Evolutionary conservation across 1,140 invertebrate genomes (phyloP), one percentile per base, ranked within the genome.

Genomic region (Samia ricini): DNA sequence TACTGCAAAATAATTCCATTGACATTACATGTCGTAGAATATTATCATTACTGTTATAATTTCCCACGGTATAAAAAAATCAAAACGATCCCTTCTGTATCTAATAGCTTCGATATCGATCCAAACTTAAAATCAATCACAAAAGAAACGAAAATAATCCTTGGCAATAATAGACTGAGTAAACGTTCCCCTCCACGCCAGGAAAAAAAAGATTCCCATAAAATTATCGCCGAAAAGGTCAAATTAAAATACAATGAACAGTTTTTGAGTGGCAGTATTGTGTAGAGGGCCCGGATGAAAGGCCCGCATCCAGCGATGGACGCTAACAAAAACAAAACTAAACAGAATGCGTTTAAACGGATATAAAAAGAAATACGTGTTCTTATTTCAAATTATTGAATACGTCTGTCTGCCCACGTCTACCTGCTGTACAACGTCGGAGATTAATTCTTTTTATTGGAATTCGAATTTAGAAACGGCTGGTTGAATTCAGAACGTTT

Each of bases 161-260:
- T 70, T 69, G 74, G 74, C 78, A 79, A 88, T 87, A 88, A 85
- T 87, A 87, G 81, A 76, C 84, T 78, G 79, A 82, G 79, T 87
- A 88, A 88, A 88, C 82, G 85, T 80, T 84, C 78, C 81, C 77
- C 74, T 74, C 58, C 59, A 59, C 36, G 33, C n/a, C 61, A 18
- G 72, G 68, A 68, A 74, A 87, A 85, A 82, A 83, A 88, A 85
- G 72, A 83, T 85, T 86, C 84, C 74, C 85, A 90, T 90, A 88
- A 90, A n/a, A 90, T 90, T 88, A 90, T 88, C 88, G 76, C 83
- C 82, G 82, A 88, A 90, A 90, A 90, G 85, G 85, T 90, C 88
- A 88, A 88, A 90, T 90, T 90, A 90, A 90, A 90, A 90, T 90
- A 90, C 88, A 90, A 90, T 90, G 85, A 90, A 79, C 66, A 86